These are phyloP conservation scores for Liparis tanakae DNA, from an alignment of 2,797 vertebrate species.

Conservation along the genomic window DNA sequence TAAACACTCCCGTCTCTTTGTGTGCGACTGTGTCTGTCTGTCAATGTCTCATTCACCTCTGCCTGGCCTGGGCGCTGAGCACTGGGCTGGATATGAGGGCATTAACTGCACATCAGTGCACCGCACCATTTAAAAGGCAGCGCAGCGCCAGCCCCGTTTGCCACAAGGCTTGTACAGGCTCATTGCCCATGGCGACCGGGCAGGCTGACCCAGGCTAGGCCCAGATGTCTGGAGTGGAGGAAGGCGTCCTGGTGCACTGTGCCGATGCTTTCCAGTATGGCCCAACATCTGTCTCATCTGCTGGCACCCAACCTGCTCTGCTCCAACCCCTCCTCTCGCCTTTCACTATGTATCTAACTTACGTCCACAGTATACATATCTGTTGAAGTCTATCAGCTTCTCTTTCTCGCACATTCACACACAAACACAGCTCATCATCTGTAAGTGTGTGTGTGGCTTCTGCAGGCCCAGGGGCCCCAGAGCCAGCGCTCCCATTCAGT, in stretches of 20 bases:
- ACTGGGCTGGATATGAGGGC: constrained; percentile 90
- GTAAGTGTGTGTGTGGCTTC: constrained; percentile 55
- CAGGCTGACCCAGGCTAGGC: constrained; percentile 88
- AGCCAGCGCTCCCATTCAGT: constrained; percentile 77
- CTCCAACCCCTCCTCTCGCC: constrained; percentile 56
- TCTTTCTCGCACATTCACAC: constrained; percentile 38
- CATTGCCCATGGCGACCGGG: constrained; percentile 89
- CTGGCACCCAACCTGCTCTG: constrained; percentile 88
- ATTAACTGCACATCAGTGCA: constrained; percentile 92
- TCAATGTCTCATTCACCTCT: constrained; percentile 89
- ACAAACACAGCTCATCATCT: constrained; percentile 49
- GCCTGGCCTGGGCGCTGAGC: constrained; percentile 87
- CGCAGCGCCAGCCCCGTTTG: constrained; percentile 88
- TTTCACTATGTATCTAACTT: constrained; percentile 46
- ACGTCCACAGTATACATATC: constrained; percentile 44
- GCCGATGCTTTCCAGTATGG: constrained; percentile 93
- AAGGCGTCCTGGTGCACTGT: constrained; percentile 90
- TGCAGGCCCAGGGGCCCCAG: constrained; percentile 68
- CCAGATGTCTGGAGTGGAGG: constrained; percentile 97
- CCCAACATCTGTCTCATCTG: constrained; percentile 97
- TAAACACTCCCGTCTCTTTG: constrained; percentile 39
- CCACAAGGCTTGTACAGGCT: constrained; percentile 92
- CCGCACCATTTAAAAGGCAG: constrained; percentile 91
- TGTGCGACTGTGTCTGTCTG: constrained; percentile 39
- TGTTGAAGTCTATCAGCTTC: constrained; percentile 47